phyloP scores from a whole-genome alignment of 2,888 invertebrate genomes.

The Adelphocoris suturalis region DNA sequence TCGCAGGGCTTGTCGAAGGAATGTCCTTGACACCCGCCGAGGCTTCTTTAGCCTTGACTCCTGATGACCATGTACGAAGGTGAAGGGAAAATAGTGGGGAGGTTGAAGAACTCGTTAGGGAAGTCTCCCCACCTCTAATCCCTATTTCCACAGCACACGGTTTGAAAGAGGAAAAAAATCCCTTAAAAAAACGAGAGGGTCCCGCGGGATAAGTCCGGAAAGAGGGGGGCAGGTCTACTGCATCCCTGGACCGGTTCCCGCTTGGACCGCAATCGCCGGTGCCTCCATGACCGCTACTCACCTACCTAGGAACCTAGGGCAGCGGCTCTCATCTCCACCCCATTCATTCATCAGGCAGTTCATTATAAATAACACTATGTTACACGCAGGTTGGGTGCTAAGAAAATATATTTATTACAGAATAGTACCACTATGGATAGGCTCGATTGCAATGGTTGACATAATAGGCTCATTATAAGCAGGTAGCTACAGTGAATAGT shows the following conservation, averaged over 20 bases:
- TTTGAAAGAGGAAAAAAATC: background rate
- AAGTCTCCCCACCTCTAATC: background rate
- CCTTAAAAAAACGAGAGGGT: background rate
- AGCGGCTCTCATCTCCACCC: background rate
- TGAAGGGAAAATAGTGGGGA: constrained; percentile 28
- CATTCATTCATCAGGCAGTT: constrained; percentile 4
- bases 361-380: background rate
- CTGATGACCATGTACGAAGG: constrained; percentile 54
- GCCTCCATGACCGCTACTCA: constrained; percentile 14
- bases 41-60: constrained; percentile 58
- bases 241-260: constrained; percentile 7
- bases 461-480: too few species aligned
- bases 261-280: constrained; percentile 33
- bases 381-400: too few species aligned
- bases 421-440: too few species aligned
- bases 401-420: too few species aligned
- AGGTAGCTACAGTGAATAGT: too few species aligned
- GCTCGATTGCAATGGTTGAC: too few species aligned
- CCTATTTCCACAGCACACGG: background rate
- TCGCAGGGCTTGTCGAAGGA: constrained; percentile 3
- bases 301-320: constrained; percentile 27
- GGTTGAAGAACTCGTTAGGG: constrained; percentile 61
- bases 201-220: constrained; percentile 33
- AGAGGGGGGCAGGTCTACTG: background rate
- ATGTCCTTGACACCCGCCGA: constrained; percentile 57